Base-by-base conservation (phyloP, 1,140 invertebrate species). In the Drosophila athabasca region DNA sequence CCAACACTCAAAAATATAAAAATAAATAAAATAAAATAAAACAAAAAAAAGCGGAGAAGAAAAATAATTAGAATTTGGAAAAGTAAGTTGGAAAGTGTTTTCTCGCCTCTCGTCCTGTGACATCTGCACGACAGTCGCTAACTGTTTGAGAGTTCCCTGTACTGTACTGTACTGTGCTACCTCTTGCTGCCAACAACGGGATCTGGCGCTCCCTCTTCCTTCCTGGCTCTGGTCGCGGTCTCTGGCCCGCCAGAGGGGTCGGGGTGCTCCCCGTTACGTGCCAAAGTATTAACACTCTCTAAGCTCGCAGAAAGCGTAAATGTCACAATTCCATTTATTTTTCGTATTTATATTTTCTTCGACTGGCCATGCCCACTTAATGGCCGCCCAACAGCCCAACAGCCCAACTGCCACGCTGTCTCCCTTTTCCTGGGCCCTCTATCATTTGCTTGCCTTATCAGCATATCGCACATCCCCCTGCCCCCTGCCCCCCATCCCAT, bases 251-350 rank as follows among this genome's bases (percentile, higher is more conserved):
- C n/a, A 8, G 24, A 5, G 24, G 24, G 4, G 22, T 0, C 17
- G 17, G 24, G 24, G 24, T 26, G 24, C 24, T 26, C 24, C 8
- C 26, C 17, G 62, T 70, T 82, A 88, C 83, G 83, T 88, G 83
- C 84, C 84, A 62, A 68, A 82, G 76, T 88, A 79, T 88, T 88
- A 88, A 73, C 84, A 88, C 83, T 61, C 80, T 88, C 83, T 88
- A 88, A 88, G 83, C 83, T 88, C 48, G 43, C 79, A 82, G 76
- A 88, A 79, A 79, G 83, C 83, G 83, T 79, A 76, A 88, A 88
- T 88, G 83, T 88, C 83, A 88, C 83, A 88, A 79, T 88, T 88
- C 83, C 83, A 88, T 88, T 88, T 88, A 88, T 88, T 87, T 70
- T 77, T 53, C 67, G 70, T 88, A 88, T 82, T 87, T 87, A 82